A percentile compares a stretch with the other conserved stretches of the same genome.
Evolutionary conservation across 2,113 vertebrate species (phyloP).

Genomic region (Caranx ignobilis): DNA sequence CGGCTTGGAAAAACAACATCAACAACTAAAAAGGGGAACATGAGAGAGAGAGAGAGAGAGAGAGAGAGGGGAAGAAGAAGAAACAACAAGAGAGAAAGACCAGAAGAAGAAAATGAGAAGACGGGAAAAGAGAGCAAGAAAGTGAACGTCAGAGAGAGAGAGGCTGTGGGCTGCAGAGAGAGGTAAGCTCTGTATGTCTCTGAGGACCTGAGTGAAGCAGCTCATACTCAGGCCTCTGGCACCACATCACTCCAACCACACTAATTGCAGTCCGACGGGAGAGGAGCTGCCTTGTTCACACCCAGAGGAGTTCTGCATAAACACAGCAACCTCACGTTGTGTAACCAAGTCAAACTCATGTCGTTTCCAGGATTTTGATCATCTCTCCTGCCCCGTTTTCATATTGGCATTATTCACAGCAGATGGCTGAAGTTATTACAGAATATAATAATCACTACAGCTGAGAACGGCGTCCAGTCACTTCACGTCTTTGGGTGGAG

Average conservation of each 20-base stretch:
- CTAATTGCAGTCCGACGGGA: conserved; percentile 83
- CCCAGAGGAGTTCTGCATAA: conserved; percentile 75
- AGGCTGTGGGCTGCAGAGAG: conserved; percentile 49
- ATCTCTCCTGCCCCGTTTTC: conserved; percentile 16
- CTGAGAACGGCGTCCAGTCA: not conserved
- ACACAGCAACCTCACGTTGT: conserved; percentile 68
- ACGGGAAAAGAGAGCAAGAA: conserved; percentile 20
- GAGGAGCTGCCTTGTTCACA: conserved; percentile 66
- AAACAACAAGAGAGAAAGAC: not conserved
- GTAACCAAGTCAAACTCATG: conserved; percentile 67
- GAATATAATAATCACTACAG: conserved; percentile 3
- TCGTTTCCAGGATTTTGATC: conserved; percentile 53
- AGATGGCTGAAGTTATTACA: conserved; percentile 21
- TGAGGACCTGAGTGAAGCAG: conserved; percentile 75
- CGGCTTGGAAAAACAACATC: conserved; percentile 65
- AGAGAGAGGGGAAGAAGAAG: not conserved
- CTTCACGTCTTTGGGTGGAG: conserved; percentile 4
- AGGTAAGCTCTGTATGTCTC: conserved; percentile 80
- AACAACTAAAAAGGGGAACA: conserved; percentile 40
- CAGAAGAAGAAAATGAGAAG: conserved; percentile 13
- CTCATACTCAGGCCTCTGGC: conserved; percentile 81
- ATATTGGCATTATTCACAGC: conserved; percentile 33
- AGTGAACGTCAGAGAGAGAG: conserved; percentile 34
- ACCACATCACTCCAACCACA: conserved; percentile 80
- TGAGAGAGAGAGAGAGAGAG: conserved; percentile 7